phyloP scores from a whole-genome alignment of 92 coral and sea anemone species.

The Porites lobata region DNA sequence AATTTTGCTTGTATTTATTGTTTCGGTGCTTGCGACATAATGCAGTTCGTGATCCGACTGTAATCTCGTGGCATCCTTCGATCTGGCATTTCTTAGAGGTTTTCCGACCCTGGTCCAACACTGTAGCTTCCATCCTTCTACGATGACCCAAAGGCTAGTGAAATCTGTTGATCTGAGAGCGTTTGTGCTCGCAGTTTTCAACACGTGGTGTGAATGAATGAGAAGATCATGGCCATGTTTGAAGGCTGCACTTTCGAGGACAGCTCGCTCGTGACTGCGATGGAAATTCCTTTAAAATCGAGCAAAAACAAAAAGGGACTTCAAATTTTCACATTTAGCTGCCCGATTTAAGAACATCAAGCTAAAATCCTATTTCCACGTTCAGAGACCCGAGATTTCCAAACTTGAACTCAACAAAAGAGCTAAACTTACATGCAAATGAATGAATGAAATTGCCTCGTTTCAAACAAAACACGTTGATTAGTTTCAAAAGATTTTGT shows the following conservation, averaged over 20 bases:
- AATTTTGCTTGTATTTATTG: slow-evolving; percentile 98
- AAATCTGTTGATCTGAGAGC: slow-evolving; percentile 21
- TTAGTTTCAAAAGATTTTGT: slow-evolving; percentile 49
- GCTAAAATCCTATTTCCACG: neutral
- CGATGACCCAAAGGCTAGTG: neutral
- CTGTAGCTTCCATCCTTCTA: slow-evolving; percentile 72
- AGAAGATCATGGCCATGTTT: slow-evolving; percentile 48
- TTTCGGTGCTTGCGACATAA: slow-evolving; percentile 98
- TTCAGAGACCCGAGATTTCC: slow-evolving; percentile 25
- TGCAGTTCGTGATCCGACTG: slow-evolving; percentile 92
- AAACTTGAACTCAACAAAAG: slow-evolving; percentile 45
- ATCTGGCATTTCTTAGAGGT: slow-evolving; percentile 87
- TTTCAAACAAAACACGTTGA: slow-evolving; percentile 89
- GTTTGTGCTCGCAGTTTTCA: slow-evolving; percentile 30
- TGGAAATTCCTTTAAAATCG: neutral
- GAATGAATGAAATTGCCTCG: slow-evolving; percentile 98
- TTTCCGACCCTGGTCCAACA: slow-evolving; percentile 45
- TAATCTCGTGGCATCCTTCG: slow-evolving; percentile 92
- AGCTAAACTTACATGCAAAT: slow-evolving; percentile 75
- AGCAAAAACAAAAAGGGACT: slow-evolving; percentile 6
- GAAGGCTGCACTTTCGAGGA: neutral
- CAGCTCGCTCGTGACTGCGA: neutral
- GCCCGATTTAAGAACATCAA: neutral
- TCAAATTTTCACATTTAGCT: neutral
- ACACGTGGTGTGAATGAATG: slow-evolving; percentile 88